Evolutionary conservation across 2,888 invertebrate species (phyloP).

Genomic region (Drosophila nr. perissopoda): DNA sequence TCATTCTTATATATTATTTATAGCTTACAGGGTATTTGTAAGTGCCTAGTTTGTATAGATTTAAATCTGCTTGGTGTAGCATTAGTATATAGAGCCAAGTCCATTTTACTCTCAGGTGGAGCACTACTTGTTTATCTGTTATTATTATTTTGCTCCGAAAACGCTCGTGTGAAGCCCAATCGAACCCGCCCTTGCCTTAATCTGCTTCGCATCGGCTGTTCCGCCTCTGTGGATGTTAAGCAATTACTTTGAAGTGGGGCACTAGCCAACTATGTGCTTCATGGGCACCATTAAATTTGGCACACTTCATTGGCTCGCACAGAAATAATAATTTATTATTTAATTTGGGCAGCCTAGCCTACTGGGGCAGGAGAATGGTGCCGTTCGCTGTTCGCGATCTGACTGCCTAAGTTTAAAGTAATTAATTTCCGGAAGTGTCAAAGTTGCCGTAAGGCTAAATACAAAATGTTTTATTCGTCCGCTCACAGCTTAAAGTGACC

Average conservation of each 20-base stretch:
- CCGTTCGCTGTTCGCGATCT: background rate
- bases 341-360: slow-evolving; percentile 55
- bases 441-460: slow-evolving; percentile 60
- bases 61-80: background rate
- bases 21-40: background rate
- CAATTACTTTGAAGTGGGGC: slow-evolving; percentile 77
- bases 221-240: slow-evolving; percentile 27
- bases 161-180: background rate
- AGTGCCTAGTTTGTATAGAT: background rate
- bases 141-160: background rate
- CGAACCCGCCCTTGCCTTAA: background rate
- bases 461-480: slow-evolving; percentile 29
- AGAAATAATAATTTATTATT: slow-evolving; percentile 79
- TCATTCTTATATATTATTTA: background rate
- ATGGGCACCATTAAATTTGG: slow-evolving; percentile 74
- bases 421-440: slow-evolving; percentile 78
- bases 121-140: background rate
- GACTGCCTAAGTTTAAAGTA: slow-evolving; percentile 70
- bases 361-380: background rate
- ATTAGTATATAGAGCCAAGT: background rate
- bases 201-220: background rate
- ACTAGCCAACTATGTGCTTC: slow-evolving; percentile 70
- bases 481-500: slow-evolving; percentile 27
- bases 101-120: background rate
- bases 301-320: slow-evolving; percentile 76